Conservation (phyloP, 2,888 invertebrate species). For the Hermaeophaga mercurialis region DNA sequence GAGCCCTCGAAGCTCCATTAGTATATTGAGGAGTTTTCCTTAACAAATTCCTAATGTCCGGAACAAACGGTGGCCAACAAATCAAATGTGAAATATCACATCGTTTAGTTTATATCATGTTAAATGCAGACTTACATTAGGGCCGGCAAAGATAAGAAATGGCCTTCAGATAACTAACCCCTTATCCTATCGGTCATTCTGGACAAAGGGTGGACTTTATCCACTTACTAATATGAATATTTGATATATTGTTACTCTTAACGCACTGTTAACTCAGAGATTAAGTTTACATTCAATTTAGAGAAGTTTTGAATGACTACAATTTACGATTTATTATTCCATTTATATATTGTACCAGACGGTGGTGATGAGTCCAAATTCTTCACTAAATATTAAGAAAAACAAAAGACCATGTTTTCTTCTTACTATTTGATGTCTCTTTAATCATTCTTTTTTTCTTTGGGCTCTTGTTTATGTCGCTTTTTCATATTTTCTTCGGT, state of each 20-base stretch:
- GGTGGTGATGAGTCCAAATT: too few relatives aligned
- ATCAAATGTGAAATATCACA: conserved; percentile 44
- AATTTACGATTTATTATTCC: too few relatives aligned
- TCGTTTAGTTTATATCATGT: conserved; percentile 47
- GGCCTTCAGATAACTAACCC: conserved; percentile 41
- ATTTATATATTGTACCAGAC: too few relatives aligned
- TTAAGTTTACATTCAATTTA: conserved; percentile 22
- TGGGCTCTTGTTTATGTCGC: too few relatives aligned
- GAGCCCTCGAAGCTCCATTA: too few relatives aligned
- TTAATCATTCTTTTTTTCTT: too few relatives aligned
- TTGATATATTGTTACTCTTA: conserved; percentile 49
- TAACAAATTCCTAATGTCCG: conserved; percentile 30
- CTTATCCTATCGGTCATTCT: conserved; percentile 27
- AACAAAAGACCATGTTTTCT: too few relatives aligned
- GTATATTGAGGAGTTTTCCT: conserved; percentile 6
- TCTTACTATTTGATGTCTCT: too few relatives aligned
- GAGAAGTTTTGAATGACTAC: too few relatives aligned
- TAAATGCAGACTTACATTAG: conserved; percentile 46
- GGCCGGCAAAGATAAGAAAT: conserved; percentile 45
- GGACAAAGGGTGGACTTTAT: conserved; percentile 42
- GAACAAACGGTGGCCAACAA: conserved; percentile 42
- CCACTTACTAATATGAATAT: conserved; percentile 53
- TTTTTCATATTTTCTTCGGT: too few relatives aligned
- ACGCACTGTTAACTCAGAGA: conserved; percentile 46
- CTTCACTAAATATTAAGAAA: too few relatives aligned